Percentiles rank a stretch among this genome's conserved stretches.
Conservation (phyloP, 2,888 invertebrate genomes). For the Cryptus viduatorius region DNA sequence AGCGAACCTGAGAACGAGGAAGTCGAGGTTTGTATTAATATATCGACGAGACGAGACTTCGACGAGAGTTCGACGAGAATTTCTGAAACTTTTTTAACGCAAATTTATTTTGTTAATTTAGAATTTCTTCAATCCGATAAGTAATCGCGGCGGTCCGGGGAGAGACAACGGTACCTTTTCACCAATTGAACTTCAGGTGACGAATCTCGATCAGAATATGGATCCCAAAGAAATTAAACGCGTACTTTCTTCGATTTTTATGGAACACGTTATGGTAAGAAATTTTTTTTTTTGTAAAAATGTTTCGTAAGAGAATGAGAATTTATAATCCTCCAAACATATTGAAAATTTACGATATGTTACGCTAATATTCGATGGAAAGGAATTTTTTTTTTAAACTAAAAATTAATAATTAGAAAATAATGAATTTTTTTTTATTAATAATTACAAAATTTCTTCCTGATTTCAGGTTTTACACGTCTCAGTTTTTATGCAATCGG, state of each 20-base stretch:
- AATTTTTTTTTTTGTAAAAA: not conserved
- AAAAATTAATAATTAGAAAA: too few relatives aligned
- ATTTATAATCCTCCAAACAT: too few relatives aligned
- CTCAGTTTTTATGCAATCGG: constrained; percentile 88
- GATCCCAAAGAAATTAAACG: constrained; percentile 89
- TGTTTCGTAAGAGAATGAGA: not conserved
- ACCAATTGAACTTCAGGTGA: constrained; percentile 88
- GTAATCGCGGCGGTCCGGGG: constrained; percentile 75
- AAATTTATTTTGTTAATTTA: constrained; percentile 61
- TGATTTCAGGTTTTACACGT: constrained; percentile 87
- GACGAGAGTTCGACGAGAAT: too few relatives aligned
- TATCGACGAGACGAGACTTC: too few relatives aligned
- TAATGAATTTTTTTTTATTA: too few relatives aligned
- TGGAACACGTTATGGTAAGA: constrained; percentile 88
- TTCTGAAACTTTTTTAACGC: not conserved
- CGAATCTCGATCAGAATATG: constrained; percentile 90
- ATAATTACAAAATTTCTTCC: too few relatives aligned
- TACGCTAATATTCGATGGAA: too few relatives aligned
- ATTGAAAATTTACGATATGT: too few relatives aligned
- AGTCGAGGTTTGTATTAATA: constrained; percentile 79
- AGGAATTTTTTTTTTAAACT: too few relatives aligned
- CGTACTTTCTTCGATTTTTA: constrained; percentile 88
- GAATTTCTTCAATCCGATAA: constrained; percentile 84
- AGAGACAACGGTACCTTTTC: constrained; percentile 76
- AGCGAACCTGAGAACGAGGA: constrained; percentile 82